Evolutionary conservation across 1,140 invertebrate species (phyloP), one percentile per base, ranked within the genome.

Genomic region (Tetraneura akinire): DNA sequence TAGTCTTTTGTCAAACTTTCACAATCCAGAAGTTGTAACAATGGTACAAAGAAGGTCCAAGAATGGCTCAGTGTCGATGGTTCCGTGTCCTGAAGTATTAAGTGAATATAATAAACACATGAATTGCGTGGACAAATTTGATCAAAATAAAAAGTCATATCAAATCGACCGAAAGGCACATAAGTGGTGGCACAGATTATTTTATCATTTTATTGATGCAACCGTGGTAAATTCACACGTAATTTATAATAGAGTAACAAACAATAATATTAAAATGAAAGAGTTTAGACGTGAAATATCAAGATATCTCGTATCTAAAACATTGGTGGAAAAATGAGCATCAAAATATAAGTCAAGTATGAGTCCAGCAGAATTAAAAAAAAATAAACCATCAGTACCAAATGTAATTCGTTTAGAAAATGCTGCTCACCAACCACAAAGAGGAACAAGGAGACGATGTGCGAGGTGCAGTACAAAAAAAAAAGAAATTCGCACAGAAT

Each of bases 141-240:
- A 87, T 81, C 84, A 84, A 83, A 76, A 85, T 74, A 85, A 84
- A 76, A 81, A 80, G 21, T 62, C 80, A 21, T 86, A 86, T 81
- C 82, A 84, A 80, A 82, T 85, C 49, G 81, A 85, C 74, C 82
- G 85, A 78, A 85, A 86, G 82, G 83, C 73, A 51, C 81, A 70
- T 32, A 86, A 86, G 82, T 86, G 85, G 84, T 86, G 84, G 84
- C 84, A 85, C 53, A 82, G 82, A 71, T 82, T 86, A 66, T 85
- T 86, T 80, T 86, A 83, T 82, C 80, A 82, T 26, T 83, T 86
- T 62, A 18, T 64, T 18, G 29, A 64, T 18, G 8, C 60, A 29
- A 29, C 60, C 9, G 18, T 64, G 13, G 60, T 64, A 13, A 64
- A 37, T n/a, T 64, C 60, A 14, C 29, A 64, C 18, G 29, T 64